phyloP scores from a whole-genome alignment of 2,113 vertebrate genomes.

The Chamaea fasciata region DNA sequence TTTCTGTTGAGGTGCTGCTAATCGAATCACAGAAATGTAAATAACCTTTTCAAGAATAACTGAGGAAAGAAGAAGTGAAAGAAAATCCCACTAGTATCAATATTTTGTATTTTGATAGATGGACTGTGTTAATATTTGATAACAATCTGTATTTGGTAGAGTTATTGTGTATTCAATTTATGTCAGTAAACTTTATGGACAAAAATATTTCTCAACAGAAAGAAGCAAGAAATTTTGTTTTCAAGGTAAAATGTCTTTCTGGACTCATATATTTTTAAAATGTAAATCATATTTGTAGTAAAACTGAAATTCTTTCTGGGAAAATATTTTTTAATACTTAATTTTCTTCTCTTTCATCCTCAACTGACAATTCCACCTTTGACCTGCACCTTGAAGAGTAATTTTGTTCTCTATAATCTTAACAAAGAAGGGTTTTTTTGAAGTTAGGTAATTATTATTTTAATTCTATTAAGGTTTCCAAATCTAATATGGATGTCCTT shows the following conservation, averaged over 20 bases:
- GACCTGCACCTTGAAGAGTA: neutral
- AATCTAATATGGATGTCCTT: neutral
- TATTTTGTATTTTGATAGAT: neutral
- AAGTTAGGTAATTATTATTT: neutral
- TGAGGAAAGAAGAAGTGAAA: neutral
- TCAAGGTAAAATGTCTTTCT: neutral
- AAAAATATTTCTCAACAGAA: neutral
- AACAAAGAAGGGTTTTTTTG: neutral
- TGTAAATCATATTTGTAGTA: neutral
- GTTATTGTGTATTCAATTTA: neutral
- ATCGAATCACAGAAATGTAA: neutral
- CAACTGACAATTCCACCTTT: neutral
- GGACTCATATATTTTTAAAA: neutral
- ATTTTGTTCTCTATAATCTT: neutral
- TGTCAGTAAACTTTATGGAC: neutral
- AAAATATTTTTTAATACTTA: neutral
- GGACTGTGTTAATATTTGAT: neutral
- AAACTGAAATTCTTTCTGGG: neutral
- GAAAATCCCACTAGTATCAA: fast-evolving
- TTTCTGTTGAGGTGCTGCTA: neutral
- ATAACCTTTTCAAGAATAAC: neutral
- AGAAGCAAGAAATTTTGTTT: neutral
- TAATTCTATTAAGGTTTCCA: neutral
- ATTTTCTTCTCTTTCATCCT: neutral
- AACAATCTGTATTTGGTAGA: neutral